Evolutionary conservation across 2,797 vertebrate species (phyloP).

Genomic region (Craterocephalus amniculus): DNA sequence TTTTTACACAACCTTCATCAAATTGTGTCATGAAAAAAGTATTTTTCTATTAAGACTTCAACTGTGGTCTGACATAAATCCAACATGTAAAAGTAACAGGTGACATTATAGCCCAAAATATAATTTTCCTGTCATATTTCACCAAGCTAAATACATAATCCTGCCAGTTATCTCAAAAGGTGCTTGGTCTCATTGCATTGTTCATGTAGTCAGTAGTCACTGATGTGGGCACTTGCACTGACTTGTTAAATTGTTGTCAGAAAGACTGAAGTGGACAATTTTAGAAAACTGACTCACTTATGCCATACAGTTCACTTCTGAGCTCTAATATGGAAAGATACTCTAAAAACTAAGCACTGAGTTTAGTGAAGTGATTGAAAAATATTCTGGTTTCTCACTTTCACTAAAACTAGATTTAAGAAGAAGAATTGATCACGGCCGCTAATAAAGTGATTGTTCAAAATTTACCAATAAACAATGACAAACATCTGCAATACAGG

Average conservation of each 20-base stretch:
- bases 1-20: no score
- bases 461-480: background rate
- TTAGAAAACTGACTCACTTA: background rate
- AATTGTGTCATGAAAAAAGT: background rate
- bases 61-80: background rate
- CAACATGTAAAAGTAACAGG: background rate
- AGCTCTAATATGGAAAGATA: background rate
- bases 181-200: no score
- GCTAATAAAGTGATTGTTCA: background rate
- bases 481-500: background rate
- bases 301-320: background rate
- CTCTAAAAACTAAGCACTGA: background rate
- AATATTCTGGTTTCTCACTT: background rate
- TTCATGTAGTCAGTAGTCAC: constrained; percentile 2
- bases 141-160: constrained; percentile 5
- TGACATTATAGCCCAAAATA: background rate
- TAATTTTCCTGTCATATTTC: background rate
- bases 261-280: background rate
- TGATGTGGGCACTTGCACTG: background rate
- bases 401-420: background rate
- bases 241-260: constrained; percentile 4
- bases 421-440: background rate
- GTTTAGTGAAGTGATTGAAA: background rate
- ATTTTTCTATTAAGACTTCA: background rate
- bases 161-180: background rate